A percentile compares a stretch with the other conserved stretches of the same genome.
Conservation (phyloP, 2,888 invertebrate genomes). For the Buathra laborator region DNA sequence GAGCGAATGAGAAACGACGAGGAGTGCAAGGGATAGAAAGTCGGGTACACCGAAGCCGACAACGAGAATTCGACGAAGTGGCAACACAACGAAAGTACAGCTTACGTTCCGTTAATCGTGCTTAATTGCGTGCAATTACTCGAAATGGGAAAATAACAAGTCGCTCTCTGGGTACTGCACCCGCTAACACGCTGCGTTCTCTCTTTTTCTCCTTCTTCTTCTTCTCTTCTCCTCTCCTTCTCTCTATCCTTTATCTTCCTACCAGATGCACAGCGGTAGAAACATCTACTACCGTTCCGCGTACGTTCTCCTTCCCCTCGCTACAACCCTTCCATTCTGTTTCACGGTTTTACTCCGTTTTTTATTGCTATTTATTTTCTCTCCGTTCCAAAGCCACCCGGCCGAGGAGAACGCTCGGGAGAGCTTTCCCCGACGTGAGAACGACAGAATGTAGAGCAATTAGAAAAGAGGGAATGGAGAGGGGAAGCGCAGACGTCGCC, state of each 20-base stretch:
- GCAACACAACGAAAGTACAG: conserved; percentile 71
- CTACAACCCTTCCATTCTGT: conserved; percentile 30
- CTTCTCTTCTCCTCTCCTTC: conserved; percentile 60
- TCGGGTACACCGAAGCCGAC: conserved; percentile 34
- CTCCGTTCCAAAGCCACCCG: not conserved
- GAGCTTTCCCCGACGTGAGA: conserved; percentile 59
- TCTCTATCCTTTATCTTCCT: conserved; percentile 3
- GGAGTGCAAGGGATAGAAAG: conserved; percentile 21
- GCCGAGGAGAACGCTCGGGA: not conserved
- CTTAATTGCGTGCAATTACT: conserved; percentile 83
- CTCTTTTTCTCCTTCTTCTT: conserved; percentile 71
- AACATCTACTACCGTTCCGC: conserved; percentile 19
- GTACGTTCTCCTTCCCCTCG: not conserved
- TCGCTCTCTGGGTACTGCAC: conserved; percentile 65
- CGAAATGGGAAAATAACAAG: conserved; percentile 83
- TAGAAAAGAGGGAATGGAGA: conserved; percentile 66
- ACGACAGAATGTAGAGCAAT: conserved; percentile 74
- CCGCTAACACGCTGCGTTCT: conserved; percentile 38
- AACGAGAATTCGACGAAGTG: conserved; percentile 73
- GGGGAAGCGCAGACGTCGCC: conserved; percentile 21
- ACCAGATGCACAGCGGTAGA: not conserved
- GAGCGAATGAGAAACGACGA: conserved; percentile 25
- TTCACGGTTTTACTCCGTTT: conserved; percentile 15
- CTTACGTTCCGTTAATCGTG: conserved; percentile 80
- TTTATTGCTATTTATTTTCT: conserved; percentile 58